Evolutionary conservation across 2,888 invertebrate species (phyloP).

Genomic region (Xestia xanthographa): DNA sequence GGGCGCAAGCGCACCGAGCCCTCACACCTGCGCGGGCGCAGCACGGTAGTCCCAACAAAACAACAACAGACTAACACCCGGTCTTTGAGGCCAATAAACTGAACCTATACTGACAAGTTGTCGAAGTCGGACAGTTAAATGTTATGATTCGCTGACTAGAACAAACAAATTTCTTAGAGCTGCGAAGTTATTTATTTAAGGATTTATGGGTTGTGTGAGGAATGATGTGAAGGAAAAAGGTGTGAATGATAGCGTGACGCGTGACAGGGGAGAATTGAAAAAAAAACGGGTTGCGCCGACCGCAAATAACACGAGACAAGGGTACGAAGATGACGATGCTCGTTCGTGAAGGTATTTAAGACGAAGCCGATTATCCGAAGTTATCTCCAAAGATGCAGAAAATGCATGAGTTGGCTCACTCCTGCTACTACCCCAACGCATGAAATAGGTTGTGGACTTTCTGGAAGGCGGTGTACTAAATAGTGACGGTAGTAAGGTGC

Average conservation of each 20-base stretch:
- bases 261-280: too few relatives aligned
- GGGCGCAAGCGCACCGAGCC: conserved; percentile 26
- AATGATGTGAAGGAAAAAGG: too few relatives aligned
- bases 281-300: too few relatives aligned
- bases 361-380: neutral
- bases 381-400: neutral
- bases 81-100: neutral
- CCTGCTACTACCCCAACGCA: neutral
- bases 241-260: too few relatives aligned
- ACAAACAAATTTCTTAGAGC: neutral
- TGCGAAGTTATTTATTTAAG: neutral
- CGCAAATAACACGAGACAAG: too few relatives aligned
- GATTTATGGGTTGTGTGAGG: too few relatives aligned
- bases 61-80: neutral
- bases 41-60: neutral
- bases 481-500: neutral
- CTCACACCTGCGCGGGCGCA: conserved; percentile 19
- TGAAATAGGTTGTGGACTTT: neutral
- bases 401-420: neutral
- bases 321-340: too few relatives aligned
- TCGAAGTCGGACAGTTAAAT: neutral
- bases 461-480: too few relatives aligned
- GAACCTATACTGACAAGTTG: neutral
- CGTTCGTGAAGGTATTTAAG: neutral
- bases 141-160: neutral